Evolutionary conservation across 2,797 vertebrate species (phyloP).

Genomic region (Florisuga fusca): DNA sequence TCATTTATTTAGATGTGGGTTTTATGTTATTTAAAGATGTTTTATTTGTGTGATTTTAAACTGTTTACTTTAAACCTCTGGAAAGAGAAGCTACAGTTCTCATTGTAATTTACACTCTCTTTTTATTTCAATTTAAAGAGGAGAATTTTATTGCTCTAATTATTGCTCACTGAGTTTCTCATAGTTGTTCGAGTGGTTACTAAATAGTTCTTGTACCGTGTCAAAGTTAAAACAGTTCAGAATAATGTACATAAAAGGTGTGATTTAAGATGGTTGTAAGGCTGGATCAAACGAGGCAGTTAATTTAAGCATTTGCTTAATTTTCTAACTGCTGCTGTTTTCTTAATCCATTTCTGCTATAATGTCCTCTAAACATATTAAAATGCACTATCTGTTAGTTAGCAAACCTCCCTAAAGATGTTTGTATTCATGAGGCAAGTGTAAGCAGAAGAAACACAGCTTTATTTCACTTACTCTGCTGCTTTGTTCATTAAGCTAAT

Average conservation of each 20-base stretch:
- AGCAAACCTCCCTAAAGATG: slow-evolving; percentile 63
- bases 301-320: slow-evolving; percentile 15
- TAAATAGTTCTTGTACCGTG: not conserved
- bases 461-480: slow-evolving; percentile 74
- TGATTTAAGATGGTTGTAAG: not conserved
- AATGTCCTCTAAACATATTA: slow-evolving; percentile 43
- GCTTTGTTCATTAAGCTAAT: slow-evolving; percentile 87
- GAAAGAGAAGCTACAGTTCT: not conserved
- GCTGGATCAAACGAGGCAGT: not conserved
- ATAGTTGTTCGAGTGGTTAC: not conserved
- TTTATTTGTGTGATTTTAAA: slow-evolving; percentile 4
- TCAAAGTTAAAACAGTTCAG: not conserved
- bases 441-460: slow-evolving; percentile 67
- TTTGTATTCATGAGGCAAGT: slow-evolving; percentile 73
- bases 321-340: slow-evolving; percentile 46
- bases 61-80: not conserved
- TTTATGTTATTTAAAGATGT: slow-evolving; percentile 14
- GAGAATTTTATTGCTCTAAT: slow-evolving; percentile 29
- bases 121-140: not conserved
- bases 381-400: slow-evolving; percentile 75
- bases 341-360: not conserved
- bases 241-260: not conserved
- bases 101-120: not conserved
- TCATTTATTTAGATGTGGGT: slow-evolving; percentile 48
- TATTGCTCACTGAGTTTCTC: slow-evolving; percentile 44